A percentile compares a stretch with the other conserved stretches of the same genome.
Evolutionary conservation across 2,113 vertebrate genomes (phyloP).

Genomic region (Myrmecophaga tridactyla): DNA sequence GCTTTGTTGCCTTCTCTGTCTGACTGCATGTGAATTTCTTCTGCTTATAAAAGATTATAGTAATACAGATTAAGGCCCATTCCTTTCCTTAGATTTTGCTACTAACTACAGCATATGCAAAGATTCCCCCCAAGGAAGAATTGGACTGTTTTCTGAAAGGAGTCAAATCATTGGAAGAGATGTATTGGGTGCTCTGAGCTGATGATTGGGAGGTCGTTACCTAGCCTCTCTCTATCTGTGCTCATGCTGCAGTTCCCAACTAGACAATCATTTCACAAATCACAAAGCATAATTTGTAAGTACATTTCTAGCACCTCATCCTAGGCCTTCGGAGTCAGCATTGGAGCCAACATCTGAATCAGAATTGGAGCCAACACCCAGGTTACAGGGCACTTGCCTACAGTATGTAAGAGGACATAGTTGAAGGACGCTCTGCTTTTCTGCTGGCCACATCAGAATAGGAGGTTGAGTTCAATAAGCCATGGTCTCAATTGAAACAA

Average conservation of each 20-base stretch:
- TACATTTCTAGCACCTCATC: background rate
- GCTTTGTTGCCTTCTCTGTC: too few species aligned
- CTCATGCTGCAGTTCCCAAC: background rate
- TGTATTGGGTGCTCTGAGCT: background rate
- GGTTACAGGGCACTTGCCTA: background rate
- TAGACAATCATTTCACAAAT: background rate
- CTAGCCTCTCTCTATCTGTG: background rate
- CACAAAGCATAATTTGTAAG: background rate
- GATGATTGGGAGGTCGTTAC: background rate
- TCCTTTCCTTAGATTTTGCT: conserved; percentile 62
- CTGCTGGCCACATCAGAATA: background rate
- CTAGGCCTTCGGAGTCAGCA: background rate
- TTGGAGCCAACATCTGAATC: rapidly evolving
- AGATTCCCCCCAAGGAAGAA: background rate
- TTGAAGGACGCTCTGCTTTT: background rate
- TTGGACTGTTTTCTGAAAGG: background rate
- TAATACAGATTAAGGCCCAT: too few species aligned
- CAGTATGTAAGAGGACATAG: background rate
- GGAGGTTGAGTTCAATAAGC: background rate
- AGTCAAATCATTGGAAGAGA: background rate
- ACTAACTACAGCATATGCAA: conserved; percentile 16
- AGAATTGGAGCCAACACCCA: background rate
- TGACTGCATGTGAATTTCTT: too few species aligned
- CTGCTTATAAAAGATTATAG: too few species aligned
- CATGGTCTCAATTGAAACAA: background rate